Base-by-base conservation (phyloP, 2,888 invertebrate genomes). In the Eremobia ochroleuca region DNA sequence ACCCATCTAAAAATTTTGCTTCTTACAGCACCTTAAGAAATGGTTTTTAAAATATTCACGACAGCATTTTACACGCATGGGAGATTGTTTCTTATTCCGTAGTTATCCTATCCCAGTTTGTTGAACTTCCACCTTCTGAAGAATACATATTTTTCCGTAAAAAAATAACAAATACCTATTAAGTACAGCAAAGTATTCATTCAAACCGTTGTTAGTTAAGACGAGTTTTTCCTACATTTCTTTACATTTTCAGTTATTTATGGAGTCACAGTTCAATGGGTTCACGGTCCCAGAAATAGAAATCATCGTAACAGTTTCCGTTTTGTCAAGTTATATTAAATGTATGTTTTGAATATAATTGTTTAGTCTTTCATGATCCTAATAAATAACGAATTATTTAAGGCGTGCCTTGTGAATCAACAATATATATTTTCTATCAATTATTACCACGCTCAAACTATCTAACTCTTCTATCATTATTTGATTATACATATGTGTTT, bases 191-290 rank as follows among this genome's bases (percentile, higher is more conserved):
- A 77, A 61, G 40, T 31, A 28, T 68, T 65, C 25, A 31, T 55
- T 76, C 61, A 37, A 62, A 67, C 31, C 25, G 34, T n/a, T 77
- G 31, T 69, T 83, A 77, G 34, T 59, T 58, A 55, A 25, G 37
- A 62, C 34, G 40, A 66, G 76, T 34, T 68, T 83, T 43, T 21
- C n/a, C 28, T 37, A 31, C 37, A 37, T 40, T 68, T 77, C 65
- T 77, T 66, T 62, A 65, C 34, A 82, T 52, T 68, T 83, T 34
- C 4, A 49, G 37, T 79, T 71, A 79, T 79, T 64, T 71, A 34
- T 18, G 15, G n/a, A 31, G 9, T 43, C 15, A 40, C 18, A 77
- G 34, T 77, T 77, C 34, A 83, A 59, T 5, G 68, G 34, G 34
- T 79, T 69, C 49, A 65, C 18, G 13, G 8, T 13, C 31, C 34